A percentile compares a stretch with the other conserved stretches of the same genome.
Conservation (phyloP, 2,888 invertebrate species). For the Pantelozetes paolii region DNA sequence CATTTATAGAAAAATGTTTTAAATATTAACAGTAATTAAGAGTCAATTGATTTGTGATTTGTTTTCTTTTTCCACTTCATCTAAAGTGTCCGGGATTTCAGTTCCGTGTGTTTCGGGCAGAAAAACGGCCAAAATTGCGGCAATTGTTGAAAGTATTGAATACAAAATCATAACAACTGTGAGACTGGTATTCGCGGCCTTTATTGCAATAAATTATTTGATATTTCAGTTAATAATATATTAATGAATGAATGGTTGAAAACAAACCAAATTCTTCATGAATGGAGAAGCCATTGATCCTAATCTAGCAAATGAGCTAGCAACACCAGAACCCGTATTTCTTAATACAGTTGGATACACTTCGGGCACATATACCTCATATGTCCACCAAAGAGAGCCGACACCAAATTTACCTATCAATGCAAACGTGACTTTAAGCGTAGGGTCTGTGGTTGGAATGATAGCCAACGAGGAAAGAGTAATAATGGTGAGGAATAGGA, state of each 20-base stretch:
- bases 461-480: constrained; percentile 18
- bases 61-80: constrained; percentile 23
- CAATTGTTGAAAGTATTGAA: constrained; percentile 14
- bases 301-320: constrained; percentile 31
- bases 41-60: neutral
- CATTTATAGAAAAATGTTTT: too few species aligned
- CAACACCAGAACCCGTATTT: constrained; percentile 39
- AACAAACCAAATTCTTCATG: constrained; percentile 39
- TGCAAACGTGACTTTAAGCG: constrained; percentile 2
- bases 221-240: neutral
- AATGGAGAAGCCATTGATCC: constrained; percentile 43
- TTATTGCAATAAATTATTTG: neutral
- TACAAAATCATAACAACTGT: constrained; percentile 36
- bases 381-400: constrained; percentile 21
- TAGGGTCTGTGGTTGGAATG: constrained; percentile 1
- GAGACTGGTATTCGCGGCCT: constrained; percentile 28
- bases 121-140: constrained; percentile 34
- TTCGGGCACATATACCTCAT: constrained; percentile 31
- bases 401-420: constrained; percentile 42
- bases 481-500: neutral
- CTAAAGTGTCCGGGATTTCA: constrained; percentile 42
- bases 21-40: too few species aligned
- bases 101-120: constrained; percentile 43
- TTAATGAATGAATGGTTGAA: neutral
- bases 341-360: constrained; percentile 43